These are phyloP conservation scores for Cichladusa arquata DNA, from an alignment of 2,113 vertebrate genomes.

Conservation along the genomic window DNA sequence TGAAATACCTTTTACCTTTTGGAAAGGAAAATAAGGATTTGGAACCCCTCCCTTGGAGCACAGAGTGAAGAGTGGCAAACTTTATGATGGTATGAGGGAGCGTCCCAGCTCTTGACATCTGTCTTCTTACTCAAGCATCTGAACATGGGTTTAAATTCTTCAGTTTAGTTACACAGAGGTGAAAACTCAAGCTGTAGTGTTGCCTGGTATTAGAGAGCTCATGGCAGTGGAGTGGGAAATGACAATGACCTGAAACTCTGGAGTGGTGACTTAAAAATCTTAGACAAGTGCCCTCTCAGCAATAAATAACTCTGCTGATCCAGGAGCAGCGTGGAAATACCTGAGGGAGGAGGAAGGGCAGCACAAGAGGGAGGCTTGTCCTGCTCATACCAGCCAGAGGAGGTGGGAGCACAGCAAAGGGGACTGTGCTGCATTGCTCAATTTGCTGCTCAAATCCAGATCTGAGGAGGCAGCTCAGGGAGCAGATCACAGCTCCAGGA, in stretches of 20 bases:
- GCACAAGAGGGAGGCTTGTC: neutral
- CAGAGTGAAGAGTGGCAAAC: neutral
- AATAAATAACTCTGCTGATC: neutral
- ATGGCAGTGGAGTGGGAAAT: neutral
- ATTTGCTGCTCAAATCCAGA: neutral
- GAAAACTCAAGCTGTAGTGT: neutral
- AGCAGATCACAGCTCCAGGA: neutral
- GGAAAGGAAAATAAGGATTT: neutral
- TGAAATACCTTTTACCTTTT: neutral
- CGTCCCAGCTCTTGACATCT: neutral
- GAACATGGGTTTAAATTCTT: neutral
- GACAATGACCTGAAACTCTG: neutral
- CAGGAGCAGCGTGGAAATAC: neutral
- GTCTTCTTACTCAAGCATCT: neutral
- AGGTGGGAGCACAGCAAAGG: neutral
- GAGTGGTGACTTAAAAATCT: neutral
- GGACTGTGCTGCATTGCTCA: neutral
- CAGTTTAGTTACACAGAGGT: neutral
- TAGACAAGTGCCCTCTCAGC: neutral
- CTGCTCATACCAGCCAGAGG: neutral
- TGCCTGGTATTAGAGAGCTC: neutral
- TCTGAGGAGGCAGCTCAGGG: neutral
- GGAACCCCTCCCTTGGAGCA: neutral
- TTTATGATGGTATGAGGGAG: neutral
- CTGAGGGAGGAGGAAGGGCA: neutral